phyloP scores from a whole-genome alignment of 2,797 vertebrate genomes.

The Phyllotis vaccarum region DNA sequence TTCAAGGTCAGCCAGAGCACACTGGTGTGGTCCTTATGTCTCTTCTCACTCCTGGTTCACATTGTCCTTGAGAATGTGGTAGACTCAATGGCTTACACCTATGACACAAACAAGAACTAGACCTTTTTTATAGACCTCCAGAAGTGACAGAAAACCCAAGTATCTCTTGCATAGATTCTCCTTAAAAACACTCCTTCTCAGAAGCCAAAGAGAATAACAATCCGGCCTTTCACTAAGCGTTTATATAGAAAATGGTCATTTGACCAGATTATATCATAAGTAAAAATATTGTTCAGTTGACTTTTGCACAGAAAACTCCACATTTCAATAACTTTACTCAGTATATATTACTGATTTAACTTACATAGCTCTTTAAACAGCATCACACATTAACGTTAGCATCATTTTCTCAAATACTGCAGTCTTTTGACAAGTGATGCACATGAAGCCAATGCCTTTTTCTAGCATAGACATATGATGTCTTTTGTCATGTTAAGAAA shows the following conservation, averaged over 20 bases:
- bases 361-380: constrained; percentile 14
- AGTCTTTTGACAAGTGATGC: background rate
- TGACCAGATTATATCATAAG: background rate
- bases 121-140: background rate
- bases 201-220: background rate
- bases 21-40: fast-evolving
- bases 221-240: background rate
- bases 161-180: background rate
- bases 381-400: constrained; percentile 40
- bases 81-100: background rate
- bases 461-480: background rate
- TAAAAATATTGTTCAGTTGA: background rate
- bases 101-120: background rate
- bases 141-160: background rate
- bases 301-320: background rate
- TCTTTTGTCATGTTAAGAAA: constrained; percentile 19
- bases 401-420: constrained; percentile 12
- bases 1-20: background rate
- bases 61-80: background rate
- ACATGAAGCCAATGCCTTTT: constrained; percentile 42
- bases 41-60: background rate
- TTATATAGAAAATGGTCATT: background rate
- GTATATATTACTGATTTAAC: background rate
- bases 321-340: background rate
- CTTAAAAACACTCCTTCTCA: background rate